Evolutionary conservation across 2,113 vertebrate genomes (phyloP).

Genomic region (Miniopterus natalensis): DNA sequence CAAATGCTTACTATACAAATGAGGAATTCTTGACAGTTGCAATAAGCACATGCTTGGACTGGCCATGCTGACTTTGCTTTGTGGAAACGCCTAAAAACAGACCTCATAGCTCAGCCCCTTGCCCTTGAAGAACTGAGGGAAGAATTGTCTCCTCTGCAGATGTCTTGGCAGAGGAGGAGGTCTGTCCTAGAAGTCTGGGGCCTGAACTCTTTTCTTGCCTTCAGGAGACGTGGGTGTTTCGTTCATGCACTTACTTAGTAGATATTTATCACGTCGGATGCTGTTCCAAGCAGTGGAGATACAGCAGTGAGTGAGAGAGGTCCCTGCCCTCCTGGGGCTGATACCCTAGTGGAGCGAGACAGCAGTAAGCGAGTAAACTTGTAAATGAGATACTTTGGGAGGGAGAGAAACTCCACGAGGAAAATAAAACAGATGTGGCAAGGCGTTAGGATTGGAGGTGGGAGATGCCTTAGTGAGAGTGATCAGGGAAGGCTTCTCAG

Average conservation of each 20-base stretch:
- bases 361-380: not conserved
- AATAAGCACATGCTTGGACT: not conserved
- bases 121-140: not conserved
- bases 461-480: not conserved
- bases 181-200: not conserved
- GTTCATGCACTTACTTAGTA: not conserved
- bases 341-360: not conserved
- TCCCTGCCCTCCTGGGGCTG: not conserved
- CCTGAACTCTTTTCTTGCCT: constrained; percentile 28
- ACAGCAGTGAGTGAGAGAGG: not conserved
- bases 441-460: not conserved
- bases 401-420: not conserved
- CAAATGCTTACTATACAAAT: not conserved
- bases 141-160: not conserved
- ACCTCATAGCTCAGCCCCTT: not conserved
- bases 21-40: not conserved
- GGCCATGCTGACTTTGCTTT: not conserved
- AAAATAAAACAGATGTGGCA: not conserved
- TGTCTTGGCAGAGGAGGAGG: not conserved
- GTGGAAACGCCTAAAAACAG: not conserved
- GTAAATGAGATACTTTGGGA: not conserved
- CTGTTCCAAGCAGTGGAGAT: not conserved
- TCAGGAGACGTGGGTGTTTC: not conserved
- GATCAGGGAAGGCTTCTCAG: not conserved
- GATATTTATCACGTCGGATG: not conserved